phyloP scores from a whole-genome alignment of 2,888 invertebrate genomes.

The Cosmorhoe ocellata region DNA sequence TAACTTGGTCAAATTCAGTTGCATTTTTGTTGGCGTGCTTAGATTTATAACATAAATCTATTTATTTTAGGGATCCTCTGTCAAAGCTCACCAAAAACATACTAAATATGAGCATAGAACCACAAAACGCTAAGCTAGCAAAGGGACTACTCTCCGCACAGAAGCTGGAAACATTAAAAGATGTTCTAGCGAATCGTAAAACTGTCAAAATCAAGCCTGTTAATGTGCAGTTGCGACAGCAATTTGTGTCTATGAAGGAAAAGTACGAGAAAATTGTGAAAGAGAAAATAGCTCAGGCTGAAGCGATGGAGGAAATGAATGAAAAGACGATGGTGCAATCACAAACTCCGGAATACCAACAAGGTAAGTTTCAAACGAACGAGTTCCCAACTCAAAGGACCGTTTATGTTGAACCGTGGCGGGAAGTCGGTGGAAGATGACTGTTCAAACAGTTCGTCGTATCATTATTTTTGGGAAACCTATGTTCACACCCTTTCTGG shows the following conservation, averaged over 20 bases:
- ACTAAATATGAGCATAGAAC: slow-evolving; percentile 77
- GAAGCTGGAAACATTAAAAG: slow-evolving; percentile 78
- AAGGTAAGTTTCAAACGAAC: too few relatives aligned
- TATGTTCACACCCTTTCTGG: too few relatives aligned
- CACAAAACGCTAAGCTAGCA: slow-evolving; percentile 42
- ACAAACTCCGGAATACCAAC: background rate
- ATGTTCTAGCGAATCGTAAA: slow-evolving; percentile 76
- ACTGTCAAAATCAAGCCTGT: slow-evolving; percentile 77
- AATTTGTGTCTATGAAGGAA: slow-evolving; percentile 58
- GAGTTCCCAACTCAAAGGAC: too few relatives aligned
- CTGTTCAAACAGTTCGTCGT: too few relatives aligned
- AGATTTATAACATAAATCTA: too few relatives aligned
- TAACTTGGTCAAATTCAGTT: too few relatives aligned
- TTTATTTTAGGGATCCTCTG: slow-evolving; percentile 64
- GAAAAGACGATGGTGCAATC: slow-evolving; percentile 18
- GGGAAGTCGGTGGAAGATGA: too few relatives aligned
- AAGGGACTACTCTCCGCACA: slow-evolving; percentile 58
- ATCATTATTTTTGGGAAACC: too few relatives aligned
- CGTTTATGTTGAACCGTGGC: too few relatives aligned
- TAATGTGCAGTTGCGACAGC: slow-evolving; percentile 69
- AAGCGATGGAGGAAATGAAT: slow-evolving; percentile 10
- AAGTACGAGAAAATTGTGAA: slow-evolving; percentile 63
- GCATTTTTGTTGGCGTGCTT: too few relatives aligned
- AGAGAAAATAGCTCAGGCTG: slow-evolving; percentile 40
- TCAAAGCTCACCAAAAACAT: slow-evolving; percentile 76